Base-by-base conservation (phyloP, 1,140 invertebrate species). In the Ceratina australensis region DNA sequence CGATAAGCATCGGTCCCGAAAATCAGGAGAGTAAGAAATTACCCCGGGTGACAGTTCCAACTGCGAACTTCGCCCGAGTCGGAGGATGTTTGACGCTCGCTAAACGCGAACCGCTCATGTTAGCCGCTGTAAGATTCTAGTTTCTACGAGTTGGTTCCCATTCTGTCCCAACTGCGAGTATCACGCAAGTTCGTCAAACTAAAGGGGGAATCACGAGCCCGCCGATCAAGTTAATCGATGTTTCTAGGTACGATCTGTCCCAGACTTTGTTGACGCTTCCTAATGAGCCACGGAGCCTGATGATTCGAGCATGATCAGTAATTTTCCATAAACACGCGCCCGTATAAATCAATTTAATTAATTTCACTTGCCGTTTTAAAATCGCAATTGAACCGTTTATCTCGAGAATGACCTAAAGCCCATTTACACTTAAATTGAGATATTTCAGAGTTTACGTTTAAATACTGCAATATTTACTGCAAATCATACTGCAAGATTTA, bases 21-120 rank as follows among this genome's bases (percentile, higher is more conserved):
- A 68, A 68, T 68, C 65, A 56, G n/a, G n/a, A 24, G 50, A 20
- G 65, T 16, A 68, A 52, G 65, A 56, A 54, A 68, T 68, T 54
- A 56, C 50, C 24, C 12, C 18, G 24, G 18, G 18, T 28, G 49
- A 12, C 22, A 20, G 49, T 68, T 54, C 26, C 65, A 5, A 26
- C 18, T 13, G 13, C 24, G 16, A 68, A 56, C 49, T 68, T 68
- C 65, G 24, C 65, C 22, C 18, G 16, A 26, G 47, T 54, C 20
- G 16, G 5, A 3, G 18, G 18, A n/a, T 12, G 24, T 54, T 56
- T 28, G 24, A 68, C 50, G 65, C 49, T 68, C 16, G 47, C 18
- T 28, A 68, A 68, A 68, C 13, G 33, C 33, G 20, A 47, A 0
- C 15, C 54, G 59, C 56, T 71, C 33, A 57, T 26, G 22, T 18